These are phyloP conservation scores for Luperina testacea DNA, from an alignment of 2,888 invertebrate genomes.

Conservation along the genomic window DNA sequence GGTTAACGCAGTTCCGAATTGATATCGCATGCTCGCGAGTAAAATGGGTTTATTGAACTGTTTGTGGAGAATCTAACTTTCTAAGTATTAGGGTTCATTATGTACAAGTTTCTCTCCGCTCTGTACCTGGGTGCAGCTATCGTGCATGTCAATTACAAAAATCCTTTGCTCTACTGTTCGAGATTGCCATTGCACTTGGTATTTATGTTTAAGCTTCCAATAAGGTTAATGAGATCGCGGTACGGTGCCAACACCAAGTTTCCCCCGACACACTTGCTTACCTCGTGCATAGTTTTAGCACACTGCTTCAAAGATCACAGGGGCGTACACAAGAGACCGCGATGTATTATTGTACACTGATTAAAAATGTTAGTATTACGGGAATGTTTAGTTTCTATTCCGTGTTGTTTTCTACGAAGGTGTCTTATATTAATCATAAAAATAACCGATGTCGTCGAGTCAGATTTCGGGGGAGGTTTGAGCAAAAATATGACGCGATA, in stretches of 20 bases:
- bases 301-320: conserved; percentile 38
- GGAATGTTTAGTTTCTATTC: neutral
- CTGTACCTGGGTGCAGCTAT: conserved; percentile 25
- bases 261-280: conserved; percentile 47
- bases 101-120: conserved; percentile 38
- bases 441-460: conserved; percentile 52
- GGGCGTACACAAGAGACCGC: conserved; percentile 18
- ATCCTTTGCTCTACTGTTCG: conserved; percentile 27
- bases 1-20: conserved; percentile 40
- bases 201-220: conserved; percentile 52
- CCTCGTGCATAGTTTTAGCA: conserved; percentile 41
- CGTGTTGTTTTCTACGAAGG: conserved; percentile 14
- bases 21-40: conserved; percentile 35
- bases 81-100: conserved; percentile 36
- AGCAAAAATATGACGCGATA: conserved; percentile 69
- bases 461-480: conserved; percentile 65
- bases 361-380: conserved; percentile 11
- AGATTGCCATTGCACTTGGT: conserved; percentile 24
- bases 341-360: conserved; percentile 45
- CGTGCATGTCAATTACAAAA: conserved; percentile 47
- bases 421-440: conserved; percentile 43
- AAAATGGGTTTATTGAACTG: conserved; percentile 54
- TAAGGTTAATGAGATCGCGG: conserved; percentile 58
- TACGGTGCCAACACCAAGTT: conserved; percentile 48
- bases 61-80: conserved; percentile 49